phyloP scores from a whole-genome alignment of 2,113 vertebrate genomes.

The Morone saxatilis region DNA sequence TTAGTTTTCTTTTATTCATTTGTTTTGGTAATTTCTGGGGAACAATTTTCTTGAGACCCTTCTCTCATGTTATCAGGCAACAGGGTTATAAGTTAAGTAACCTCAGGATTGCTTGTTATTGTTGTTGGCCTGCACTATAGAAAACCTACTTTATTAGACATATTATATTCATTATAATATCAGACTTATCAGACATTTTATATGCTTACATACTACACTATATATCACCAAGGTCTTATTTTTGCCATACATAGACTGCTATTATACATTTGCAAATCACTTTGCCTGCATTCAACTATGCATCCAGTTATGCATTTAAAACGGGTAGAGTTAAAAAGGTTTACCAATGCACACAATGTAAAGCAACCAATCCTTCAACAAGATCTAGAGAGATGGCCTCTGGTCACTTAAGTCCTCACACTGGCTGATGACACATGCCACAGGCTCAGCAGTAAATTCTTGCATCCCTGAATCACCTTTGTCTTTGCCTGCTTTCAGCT shows the following conservation, averaged over 20 bases:
- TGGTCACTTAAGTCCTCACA: background rate
- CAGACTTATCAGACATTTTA: background rate
- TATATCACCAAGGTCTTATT: constrained; percentile 36
- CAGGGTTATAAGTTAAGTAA: background rate
- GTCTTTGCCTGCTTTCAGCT: constrained; percentile 1
- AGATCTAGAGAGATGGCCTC: background rate
- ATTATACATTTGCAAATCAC: constrained; percentile 5
- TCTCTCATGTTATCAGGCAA: background rate
- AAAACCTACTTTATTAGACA: background rate
- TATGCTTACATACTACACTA: background rate
- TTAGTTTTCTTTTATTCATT: background rate
- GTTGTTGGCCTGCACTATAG: background rate
- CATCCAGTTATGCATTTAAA: background rate
- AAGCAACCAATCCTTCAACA: background rate
- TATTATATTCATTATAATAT: background rate
- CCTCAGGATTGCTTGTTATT: constrained; percentile 9
- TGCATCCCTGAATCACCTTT: background rate
- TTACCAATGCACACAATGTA: background rate
- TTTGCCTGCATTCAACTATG: background rate
- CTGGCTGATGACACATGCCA: background rate
- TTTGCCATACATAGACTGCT: constrained; percentile 8
- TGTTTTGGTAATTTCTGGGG: background rate
- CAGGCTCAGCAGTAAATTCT: background rate
- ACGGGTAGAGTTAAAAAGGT: background rate
- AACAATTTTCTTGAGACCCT: background rate